Base-by-base conservation (phyloP, 2,888 invertebrate genomes). In the Neoascia interrupta region DNA sequence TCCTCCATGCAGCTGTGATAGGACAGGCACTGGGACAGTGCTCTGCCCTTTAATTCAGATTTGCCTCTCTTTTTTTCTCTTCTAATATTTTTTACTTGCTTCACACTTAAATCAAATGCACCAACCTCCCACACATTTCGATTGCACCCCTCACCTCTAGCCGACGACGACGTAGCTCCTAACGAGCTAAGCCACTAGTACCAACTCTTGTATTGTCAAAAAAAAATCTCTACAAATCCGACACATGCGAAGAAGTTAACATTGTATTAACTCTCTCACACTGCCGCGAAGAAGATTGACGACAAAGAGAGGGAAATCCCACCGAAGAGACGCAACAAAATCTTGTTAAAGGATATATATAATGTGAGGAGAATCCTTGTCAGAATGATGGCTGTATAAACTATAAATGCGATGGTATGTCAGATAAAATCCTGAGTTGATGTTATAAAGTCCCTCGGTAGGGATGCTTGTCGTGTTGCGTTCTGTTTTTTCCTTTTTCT, bases 341-440 rank as follows among this genome's bases (percentile, higher is more conserved):
- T 51, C 49, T 53, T 37, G 45, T 56, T 58, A 13, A 37, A 23
- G 21, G 28, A 21, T 8, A n/a, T n/a, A n/a, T n/a, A n/a, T n/a
- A 8, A 26, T 6, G 8, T 6, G 31, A 6, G n/a, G n/a, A 8
- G 31, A 31, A 8, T 31, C 8, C 31, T n/a, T 31, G 8, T n/a
- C 31, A 6, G 31, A 6, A 26, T 66, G 61, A 70, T 63, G 58
- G 70, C 51, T 56, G 49, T 60, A 79, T 68, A 79, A 79, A 79
- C 56, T 60, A 79, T 68, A 79, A 79, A 79, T 61, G 60, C 66
- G 41, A 56, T 56, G n/a, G 73, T 61, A 31, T 49, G 51, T 60
- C 60, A 28, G 60, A 51, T 79, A 51, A 68, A 49, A 16, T 45
- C 41, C 49, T 26, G 79, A 79, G 79, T 79, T 73, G 73, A 68